Base-by-base conservation (phyloP, 1,140 invertebrate species). In the Nephila pilipes region DNA sequence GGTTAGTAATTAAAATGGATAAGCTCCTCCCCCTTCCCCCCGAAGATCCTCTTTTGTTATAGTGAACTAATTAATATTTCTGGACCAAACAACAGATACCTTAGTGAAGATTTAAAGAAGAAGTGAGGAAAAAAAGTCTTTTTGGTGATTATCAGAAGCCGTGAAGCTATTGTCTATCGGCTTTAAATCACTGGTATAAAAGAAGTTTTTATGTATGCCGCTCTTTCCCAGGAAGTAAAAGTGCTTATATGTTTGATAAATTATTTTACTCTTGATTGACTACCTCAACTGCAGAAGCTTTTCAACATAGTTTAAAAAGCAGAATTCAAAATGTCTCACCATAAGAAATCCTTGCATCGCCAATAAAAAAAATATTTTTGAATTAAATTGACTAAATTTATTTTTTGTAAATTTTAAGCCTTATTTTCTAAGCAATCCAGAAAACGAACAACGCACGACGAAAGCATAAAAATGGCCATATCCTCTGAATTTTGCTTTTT, bases 1-100 rank as follows among this genome's bases (percentile, higher is more conserved):
- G 91, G 91, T 93, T 93, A 93, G 91, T 93, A 93, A 93, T 93
- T 93, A 93, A 93, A 93, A 93, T 93, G 91, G 85, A 93, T 93
- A 93, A 87, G 91, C 90, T 55, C 80, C 91, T 80, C 83, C 65
- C 81, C 83, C 85, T 22, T 85, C 38, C 83, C 85, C 65, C 46
- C 18, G 29, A 58, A 83, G 57, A 63, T 54, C 25, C 55, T 65
- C 91, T 54, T 93, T 93, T 93, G 91, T 93, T 87, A 60, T 83
- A 60, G 91, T 58, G 38, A 80, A 80, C 91, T 93, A 93, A 93
- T 93, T 93, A 93, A 93, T 93, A 93, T 93, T 93, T 85, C 63
- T 79, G 80, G 79, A 60, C 80, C 29, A 87, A 60, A 87, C 91
- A 87, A 93, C 83, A 87, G 91, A 85, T 92, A 92, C 90, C 90